Evolutionary conservation across 2,888 invertebrate species (phyloP).

Genomic region (Spodoptera exigua): DNA sequence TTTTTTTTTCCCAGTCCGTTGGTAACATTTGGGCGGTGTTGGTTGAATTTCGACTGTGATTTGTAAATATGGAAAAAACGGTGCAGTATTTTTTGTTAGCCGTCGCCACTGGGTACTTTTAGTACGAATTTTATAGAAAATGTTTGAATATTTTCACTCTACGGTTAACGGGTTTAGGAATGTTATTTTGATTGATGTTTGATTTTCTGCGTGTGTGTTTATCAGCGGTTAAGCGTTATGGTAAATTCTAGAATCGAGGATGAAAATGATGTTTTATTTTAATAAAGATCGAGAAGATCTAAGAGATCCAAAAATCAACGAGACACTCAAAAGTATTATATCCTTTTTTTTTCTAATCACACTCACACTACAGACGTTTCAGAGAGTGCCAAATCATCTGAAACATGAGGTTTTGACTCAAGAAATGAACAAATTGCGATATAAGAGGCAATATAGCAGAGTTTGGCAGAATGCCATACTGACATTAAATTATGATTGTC

Average conservation of each 20-base stretch:
- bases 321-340: neutral
- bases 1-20: constrained; percentile 13
- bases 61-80: constrained; percentile 3
- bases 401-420: constrained; percentile 27
- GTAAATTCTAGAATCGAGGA: too few relatives aligned
- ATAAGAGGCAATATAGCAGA: constrained; percentile 47
- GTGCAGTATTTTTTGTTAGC: constrained; percentile 1
- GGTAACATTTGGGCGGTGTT: constrained; percentile 12
- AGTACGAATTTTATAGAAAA: neutral
- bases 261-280: too few relatives aligned
- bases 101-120: neutral
- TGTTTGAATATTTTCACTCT: neutral
- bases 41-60: constrained; percentile 4
- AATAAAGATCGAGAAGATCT: too few relatives aligned
- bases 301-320: too few relatives aligned
- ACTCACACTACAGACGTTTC: constrained; percentile 10
- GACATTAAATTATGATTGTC: constrained; percentile 51
- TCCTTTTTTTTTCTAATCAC: constrained; percentile 18
- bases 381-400: constrained; percentile 38
- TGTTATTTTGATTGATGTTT: too few relatives aligned
- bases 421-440: constrained; percentile 52
- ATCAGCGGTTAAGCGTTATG: too few relatives aligned
- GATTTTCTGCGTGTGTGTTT: too few relatives aligned
- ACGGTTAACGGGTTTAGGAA: neutral
- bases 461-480: constrained; percentile 45